Conservation (phyloP, 2,888 invertebrate genomes). For the Loripinus fragilis region DNA sequence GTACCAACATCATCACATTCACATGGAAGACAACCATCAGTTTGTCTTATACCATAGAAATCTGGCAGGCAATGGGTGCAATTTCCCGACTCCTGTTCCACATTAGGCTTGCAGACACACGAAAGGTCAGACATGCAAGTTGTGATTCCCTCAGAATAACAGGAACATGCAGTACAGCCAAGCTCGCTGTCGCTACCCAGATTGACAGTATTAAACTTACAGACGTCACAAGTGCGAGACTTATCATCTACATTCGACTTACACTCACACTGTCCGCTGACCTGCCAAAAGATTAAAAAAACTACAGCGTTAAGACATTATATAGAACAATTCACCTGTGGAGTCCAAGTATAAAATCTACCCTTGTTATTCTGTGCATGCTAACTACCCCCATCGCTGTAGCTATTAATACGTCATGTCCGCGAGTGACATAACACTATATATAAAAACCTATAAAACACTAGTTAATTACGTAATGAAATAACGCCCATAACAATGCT, state of each 20-base stretch:
- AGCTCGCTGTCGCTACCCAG: not conserved
- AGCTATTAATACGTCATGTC: no score
- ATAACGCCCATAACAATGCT: no score
- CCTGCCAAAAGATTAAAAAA: not conserved
- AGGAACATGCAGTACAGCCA: constrained; percentile 39
- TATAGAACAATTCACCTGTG: no score
- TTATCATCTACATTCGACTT: constrained; percentile 24
- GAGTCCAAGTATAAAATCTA: no score
- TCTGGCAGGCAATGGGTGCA: constrained; percentile 29
- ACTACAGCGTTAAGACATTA: no score
- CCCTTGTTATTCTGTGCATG: no score
- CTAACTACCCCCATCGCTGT: no score
- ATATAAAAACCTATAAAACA: no score
- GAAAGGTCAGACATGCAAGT: constrained; percentile 23
- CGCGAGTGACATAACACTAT: no score
- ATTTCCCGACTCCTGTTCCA: constrained; percentile 17
- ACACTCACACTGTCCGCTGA: constrained; percentile 29
- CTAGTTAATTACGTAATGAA: no score
- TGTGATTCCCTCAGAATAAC: constrained; percentile 35
- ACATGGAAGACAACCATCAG: constrained; percentile 38
- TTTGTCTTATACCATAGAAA: constrained; percentile 26
- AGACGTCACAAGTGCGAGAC: constrained; percentile 30
- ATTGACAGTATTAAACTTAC: constrained; percentile 37
- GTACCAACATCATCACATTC: constrained; percentile 31
- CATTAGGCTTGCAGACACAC: constrained; percentile 43